Evolutionary conservation across 2,113 vertebrate species (phyloP).

Genomic region (Aleadryas rufinucha): DNA sequence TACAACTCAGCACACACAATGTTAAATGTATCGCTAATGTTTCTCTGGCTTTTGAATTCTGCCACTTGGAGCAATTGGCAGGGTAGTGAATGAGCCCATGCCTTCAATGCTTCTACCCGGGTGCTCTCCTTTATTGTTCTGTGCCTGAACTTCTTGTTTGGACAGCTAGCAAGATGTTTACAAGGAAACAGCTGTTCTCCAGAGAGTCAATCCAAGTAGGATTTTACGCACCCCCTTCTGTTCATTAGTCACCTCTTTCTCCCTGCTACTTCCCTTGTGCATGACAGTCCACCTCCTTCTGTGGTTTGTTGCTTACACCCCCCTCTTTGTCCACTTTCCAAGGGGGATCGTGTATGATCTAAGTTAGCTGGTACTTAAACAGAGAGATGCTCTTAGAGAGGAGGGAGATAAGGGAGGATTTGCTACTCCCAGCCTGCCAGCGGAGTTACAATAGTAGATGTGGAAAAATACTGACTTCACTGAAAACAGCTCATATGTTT

Average conservation of each 20-base stretch:
- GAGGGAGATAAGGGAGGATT: conserved; percentile 24
- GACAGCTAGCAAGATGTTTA: conserved; percentile 67
- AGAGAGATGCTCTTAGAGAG: not conserved
- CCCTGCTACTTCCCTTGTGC: conserved; percentile 17
- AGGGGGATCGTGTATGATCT: not conserved
- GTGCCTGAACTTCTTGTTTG: conserved; percentile 60
- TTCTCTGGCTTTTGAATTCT: not conserved
- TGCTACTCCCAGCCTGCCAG: not conserved
- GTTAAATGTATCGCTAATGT: not conserved
- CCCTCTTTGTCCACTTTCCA: conserved; percentile 6
- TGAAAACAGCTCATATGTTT: not conserved
- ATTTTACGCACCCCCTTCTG: conserved; percentile 54
- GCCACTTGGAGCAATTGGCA: conserved; percentile 33
- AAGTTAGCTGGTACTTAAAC: conserved; percentile 25
- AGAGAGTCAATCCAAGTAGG: conserved; percentile 62
- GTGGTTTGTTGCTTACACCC: conserved; percentile 39
- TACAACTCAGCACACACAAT: not conserved
- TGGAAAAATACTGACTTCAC: conserved; percentile 55
- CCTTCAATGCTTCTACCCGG: not conserved
- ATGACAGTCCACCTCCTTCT: not conserved
- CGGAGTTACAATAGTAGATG: conserved; percentile 18
- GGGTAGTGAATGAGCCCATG: conserved; percentile 2
- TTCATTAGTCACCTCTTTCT: conserved; percentile 56
- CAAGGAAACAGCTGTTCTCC: conserved; percentile 64
- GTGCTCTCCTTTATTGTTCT: conserved; percentile 43